Percentiles rank a stretch among this genome's conserved stretches.
phyloP scores from a whole-genome alignment of 2,113 vertebrate genomes.

The Picathartes gymnocephalus region DNA sequence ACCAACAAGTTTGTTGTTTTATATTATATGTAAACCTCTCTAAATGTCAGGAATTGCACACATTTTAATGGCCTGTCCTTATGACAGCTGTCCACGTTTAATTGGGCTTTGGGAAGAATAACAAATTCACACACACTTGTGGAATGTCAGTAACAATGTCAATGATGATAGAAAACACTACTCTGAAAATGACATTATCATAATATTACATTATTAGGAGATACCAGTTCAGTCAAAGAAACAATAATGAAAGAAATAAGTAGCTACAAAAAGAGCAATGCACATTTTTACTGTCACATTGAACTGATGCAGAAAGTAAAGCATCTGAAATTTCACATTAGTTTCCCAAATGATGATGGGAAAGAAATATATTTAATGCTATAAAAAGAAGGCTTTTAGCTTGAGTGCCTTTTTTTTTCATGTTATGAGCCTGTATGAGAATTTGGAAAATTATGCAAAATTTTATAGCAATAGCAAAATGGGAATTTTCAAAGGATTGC shows the following conservation, averaged over 20 bases:
- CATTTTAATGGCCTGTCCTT: not conserved
- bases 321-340: not conserved
- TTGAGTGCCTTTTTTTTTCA: not conserved
- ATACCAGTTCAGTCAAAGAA: not conserved
- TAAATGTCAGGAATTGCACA: constrained; percentile 1
- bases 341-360: not conserved
- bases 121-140: not conserved
- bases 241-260: not conserved
- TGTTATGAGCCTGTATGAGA: not conserved
- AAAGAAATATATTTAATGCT: not conserved
- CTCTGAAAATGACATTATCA: not conserved
- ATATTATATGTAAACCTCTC: not conserved
- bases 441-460: not conserved
- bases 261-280: not conserved
- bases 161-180: not conserved
- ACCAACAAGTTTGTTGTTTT: not conserved
- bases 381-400: constrained; percentile 1
- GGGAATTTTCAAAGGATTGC: not conserved
- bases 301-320: not conserved
- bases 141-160: not conserved
- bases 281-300: not conserved
- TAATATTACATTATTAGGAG: not conserved
- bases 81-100: not conserved
- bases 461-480: not conserved
- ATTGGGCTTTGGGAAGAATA: not conserved